A percentile compares a stretch with the other conserved stretches of the same genome.
These are phyloP conservation scores for Brachionus sp. DNA, from an alignment of 1,140 invertebrate species.

Conservation along the genomic window DNA sequence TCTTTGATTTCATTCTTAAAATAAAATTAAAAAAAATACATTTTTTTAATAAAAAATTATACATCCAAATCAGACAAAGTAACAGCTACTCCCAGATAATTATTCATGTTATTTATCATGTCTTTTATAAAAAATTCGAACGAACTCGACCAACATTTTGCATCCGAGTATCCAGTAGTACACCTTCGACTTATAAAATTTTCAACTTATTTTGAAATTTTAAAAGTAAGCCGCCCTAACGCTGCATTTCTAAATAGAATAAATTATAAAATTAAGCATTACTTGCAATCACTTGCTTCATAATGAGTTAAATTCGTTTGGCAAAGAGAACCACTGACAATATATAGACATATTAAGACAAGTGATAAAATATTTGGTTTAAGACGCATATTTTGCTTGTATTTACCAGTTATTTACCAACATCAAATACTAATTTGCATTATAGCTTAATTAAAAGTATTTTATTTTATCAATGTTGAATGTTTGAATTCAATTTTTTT, in stretches of 20 bases:
- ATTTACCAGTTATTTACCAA: not conserved
- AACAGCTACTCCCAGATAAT: not conserved
- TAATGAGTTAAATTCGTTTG: not conserved
- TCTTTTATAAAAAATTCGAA: conserved; percentile 21
- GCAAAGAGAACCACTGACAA: not conserved
- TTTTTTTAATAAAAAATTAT: not conserved
- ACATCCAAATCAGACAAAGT: not conserved
- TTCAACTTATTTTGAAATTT: not conserved
- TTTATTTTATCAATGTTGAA: not conserved
- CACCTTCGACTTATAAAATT: conserved; percentile 18
- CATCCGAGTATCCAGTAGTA: conserved; percentile 2
- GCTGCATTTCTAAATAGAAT: not conserved
- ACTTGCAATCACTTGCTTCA: conserved; percentile 10
- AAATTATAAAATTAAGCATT: not conserved
- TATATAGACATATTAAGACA: not conserved
- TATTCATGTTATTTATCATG: not conserved
- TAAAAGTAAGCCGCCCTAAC: not conserved
- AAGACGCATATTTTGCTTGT: not conserved
- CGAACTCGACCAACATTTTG: not conserved
- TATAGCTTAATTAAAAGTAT: not conserved
- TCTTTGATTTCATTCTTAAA: not conserved
- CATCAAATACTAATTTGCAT: conserved; percentile 12
- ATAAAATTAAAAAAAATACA: not conserved
- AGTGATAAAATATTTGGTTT: not conserved
- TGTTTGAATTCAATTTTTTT: not conserved